These are phyloP conservation scores for Melipona bicolor DNA, from an alignment of 2,888 invertebrate species.

Conservation along the genomic window DNA sequence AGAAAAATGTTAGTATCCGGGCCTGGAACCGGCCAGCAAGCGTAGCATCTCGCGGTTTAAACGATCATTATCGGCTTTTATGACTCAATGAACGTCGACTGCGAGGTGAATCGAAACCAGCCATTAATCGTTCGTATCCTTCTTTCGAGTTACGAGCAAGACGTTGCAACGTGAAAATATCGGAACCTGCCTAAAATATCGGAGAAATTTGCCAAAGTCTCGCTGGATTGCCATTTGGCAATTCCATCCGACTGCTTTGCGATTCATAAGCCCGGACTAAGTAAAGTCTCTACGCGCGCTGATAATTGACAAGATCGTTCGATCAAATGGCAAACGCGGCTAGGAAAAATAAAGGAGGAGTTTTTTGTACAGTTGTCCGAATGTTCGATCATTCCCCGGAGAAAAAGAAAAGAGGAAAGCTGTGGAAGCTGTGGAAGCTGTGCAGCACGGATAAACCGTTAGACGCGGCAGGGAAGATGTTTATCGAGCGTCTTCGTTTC, in stretches of 20 bases:
- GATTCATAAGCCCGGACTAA: slow-evolving; percentile 58
- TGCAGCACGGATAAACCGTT: slow-evolving; percentile 8
- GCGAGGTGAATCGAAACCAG: slow-evolving; percentile 29
- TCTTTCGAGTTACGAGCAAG: neutral
- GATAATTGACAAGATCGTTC: slow-evolving; percentile 55
- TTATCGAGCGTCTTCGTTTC: slow-evolving; percentile 48
- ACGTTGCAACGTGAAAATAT: neutral
- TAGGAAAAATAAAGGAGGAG: no score
- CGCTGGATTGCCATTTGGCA: neutral
- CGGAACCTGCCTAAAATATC: neutral
- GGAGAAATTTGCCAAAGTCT: neutral
- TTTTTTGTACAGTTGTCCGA: neutral
- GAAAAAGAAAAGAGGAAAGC: neutral
- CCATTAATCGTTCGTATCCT: slow-evolving; percentile 36
- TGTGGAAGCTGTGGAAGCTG: no score
- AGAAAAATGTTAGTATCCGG: slow-evolving; percentile 30
- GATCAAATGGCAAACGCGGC: slow-evolving; percentile 24
- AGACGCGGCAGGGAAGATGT: slow-evolving; percentile 24
- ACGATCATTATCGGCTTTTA: slow-evolving; percentile 56
- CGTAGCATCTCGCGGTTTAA: slow-evolving; percentile 27
- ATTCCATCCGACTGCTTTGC: slow-evolving; percentile 36
- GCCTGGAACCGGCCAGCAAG: neutral
- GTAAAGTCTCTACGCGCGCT: slow-evolving; percentile 32
- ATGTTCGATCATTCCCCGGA: neutral
- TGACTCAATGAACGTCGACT: slow-evolving; percentile 54